Percentiles rank a stretch among this genome's conserved stretches.
phyloP scores from a whole-genome alignment of 2,797 vertebrate genomes.

The Hirundo rustica region DNA sequence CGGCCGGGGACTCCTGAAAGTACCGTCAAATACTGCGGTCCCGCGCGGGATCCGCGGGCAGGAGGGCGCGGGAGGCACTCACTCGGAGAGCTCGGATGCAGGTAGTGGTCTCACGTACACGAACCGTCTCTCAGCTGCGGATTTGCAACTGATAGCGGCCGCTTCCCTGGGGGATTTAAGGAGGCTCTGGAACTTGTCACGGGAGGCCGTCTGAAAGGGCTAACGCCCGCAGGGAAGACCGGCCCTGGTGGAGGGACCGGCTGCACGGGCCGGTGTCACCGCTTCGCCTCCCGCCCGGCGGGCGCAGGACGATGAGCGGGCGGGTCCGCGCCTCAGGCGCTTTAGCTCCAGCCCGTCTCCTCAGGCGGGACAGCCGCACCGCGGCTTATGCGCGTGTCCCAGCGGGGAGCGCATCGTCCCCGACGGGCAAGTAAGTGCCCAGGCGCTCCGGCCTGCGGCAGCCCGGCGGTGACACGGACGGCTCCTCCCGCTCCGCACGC shows the following conservation, averaged over 20 bases:
- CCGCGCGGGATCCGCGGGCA: neutral
- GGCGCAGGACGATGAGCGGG: neutral
- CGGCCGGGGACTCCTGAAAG: neutral
- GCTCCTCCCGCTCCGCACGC: neutral
- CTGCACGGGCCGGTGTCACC: no score
- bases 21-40: fast-evolving
- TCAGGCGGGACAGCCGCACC: neutral
- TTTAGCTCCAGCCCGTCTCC: neutral
- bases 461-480: no score
- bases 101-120: neutral
- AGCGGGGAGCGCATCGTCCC: neutral
- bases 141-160: neutral
- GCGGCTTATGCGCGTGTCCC: no score
- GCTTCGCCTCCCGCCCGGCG: neutral
- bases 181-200: neutral
- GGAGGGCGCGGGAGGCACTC: neutral
- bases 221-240: neutral
- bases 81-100: neutral
- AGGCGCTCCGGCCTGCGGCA: neutral
- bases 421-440: no score
- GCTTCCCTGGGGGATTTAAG: neutral
- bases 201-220: no score
- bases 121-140: neutral
- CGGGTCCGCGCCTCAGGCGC: neutral
- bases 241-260: neutral